These are phyloP conservation scores for Porites rus DNA, from an alignment of 92 coral and sea anemone genomes.

Conservation along the genomic window DNA sequence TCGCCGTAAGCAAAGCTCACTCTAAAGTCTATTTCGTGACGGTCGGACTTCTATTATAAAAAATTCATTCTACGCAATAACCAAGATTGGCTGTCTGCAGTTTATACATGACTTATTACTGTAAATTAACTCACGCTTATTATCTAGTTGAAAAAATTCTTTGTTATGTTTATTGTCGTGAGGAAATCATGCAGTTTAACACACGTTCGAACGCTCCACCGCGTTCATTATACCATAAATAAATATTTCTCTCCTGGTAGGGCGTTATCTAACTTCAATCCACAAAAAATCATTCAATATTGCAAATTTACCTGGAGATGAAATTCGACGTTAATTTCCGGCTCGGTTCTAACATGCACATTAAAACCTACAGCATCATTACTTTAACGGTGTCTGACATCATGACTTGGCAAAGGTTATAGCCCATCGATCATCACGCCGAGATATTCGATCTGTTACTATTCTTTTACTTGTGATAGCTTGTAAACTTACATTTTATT, in stretches of 20 bases:
- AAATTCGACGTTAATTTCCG: slow-evolving; percentile 15
- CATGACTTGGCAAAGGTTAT: neutral
- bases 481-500: too few relatives aligned
- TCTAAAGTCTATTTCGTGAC: neutral
- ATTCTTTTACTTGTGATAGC: too few relatives aligned
- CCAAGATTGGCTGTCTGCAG: neutral
- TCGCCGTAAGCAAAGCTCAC: neutral
- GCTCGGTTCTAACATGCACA: neutral
- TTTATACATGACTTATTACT: neutral
- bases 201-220: neutral
- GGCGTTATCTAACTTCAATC: too few relatives aligned
- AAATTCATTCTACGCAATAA: neutral
- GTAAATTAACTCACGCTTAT: neutral
- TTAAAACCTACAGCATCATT: neutral
- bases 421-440: too few relatives aligned
- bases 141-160: neutral
- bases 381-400: neutral
- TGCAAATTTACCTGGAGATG: neutral
- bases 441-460: too few relatives aligned
- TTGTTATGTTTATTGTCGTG: neutral
- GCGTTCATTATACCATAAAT: neutral
- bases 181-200: neutral
- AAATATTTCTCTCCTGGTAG: neutral
- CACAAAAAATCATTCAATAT: neutral
- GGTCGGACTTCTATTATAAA: neutral